Conservation (phyloP, 92 coral and sea anemone genomes). For the Heteractis magnifica region DNA sequence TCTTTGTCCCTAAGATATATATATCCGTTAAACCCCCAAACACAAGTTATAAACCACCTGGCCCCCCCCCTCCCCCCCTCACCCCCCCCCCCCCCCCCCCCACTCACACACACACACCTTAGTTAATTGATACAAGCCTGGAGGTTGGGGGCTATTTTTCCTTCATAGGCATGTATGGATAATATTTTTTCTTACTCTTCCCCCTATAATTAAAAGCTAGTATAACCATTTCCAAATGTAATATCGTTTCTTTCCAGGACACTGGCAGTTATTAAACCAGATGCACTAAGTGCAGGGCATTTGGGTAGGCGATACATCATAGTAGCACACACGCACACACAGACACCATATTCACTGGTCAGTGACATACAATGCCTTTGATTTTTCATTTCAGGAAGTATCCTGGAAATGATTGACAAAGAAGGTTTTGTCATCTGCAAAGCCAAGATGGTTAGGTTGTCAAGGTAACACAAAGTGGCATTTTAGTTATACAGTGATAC, state of each 20-base stretch:
- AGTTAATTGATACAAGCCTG: no score
- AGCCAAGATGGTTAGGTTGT: conserved; percentile 76
- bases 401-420: conserved; percentile 78
- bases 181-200: no score
- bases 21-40: no score
- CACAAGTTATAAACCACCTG: no score
- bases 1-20: no score
- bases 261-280: conserved; percentile 93
- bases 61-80: no score
- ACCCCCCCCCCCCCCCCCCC: no score
- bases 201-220: no score
- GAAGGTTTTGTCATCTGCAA: conserved; percentile 79
- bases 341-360: neutral
- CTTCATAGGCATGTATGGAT: no score
- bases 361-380: neutral
- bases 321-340: neutral
- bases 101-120: no score
- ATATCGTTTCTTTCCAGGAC: conserved; percentile 47
- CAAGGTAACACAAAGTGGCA: conserved; percentile 49
- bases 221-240: no score
- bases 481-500: neutral
- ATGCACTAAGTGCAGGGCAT: conserved; percentile 65
- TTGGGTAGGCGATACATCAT: conserved; percentile 55
- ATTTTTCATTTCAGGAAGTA: conserved; percentile 50
- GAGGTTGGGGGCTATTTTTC: no score